Conservation (phyloP, 2,888 invertebrate genomes). For the Philonicus albiceps region DNA sequence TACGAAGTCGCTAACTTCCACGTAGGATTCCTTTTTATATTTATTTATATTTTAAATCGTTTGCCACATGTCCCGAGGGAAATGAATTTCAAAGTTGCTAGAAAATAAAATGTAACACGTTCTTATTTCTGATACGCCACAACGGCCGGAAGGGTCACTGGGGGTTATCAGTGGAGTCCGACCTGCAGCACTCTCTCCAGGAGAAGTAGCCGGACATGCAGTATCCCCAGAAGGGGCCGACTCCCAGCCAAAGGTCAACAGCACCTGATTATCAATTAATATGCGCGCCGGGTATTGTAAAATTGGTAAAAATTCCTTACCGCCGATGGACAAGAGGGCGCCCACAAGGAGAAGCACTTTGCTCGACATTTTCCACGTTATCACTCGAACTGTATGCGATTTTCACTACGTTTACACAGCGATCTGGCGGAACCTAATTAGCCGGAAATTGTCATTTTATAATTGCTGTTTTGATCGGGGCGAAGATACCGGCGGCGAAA, state of each 20-base stretch:
- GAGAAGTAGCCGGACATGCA: neutral
- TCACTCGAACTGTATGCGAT: neutral
- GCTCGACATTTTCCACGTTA: neutral
- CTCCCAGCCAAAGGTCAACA: constrained; percentile 3
- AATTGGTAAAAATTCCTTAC: neutral
- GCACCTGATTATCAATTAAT: neutral
- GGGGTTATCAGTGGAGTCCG: neutral
- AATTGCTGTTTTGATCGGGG: neutral
- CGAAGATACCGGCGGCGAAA: neutral
- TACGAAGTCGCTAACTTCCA: neutral
- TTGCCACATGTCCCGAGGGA: neutral
- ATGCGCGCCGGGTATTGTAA: neutral
- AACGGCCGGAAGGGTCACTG: neutral
- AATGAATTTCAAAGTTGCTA: neutral
- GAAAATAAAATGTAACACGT: neutral
- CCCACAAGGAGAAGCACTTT: neutral
- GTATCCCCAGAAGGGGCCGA: neutral
- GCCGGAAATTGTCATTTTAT: constrained; percentile 24
- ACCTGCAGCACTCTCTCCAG: neutral
- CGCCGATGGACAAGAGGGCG: neutral
- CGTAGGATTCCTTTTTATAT: neutral
- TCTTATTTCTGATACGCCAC: neutral
- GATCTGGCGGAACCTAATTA: neutral
- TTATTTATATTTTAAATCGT: neutral
- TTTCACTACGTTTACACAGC: neutral